Evolutionary conservation across 1,140 invertebrate genomes (phyloP), one percentile per base, ranked within the genome.

Genomic region (Atta colombica): DNA sequence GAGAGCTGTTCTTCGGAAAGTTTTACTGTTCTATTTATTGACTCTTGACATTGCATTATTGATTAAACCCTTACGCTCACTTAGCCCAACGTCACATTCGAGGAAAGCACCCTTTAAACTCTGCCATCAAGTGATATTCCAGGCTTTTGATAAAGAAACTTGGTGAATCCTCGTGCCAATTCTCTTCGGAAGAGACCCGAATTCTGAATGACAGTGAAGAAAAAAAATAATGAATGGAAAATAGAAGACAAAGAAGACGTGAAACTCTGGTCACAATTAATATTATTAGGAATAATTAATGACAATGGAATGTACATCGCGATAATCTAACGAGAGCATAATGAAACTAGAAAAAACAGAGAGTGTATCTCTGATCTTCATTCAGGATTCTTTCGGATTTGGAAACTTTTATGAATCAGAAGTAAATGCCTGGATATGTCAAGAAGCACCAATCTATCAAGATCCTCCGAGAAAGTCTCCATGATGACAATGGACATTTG

Each of bases 311-410:
- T 77, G 39, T 65, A 63, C 5, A 21, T 2, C 16, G 58, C 16
- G 75, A 65, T 21, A 63, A 63, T 63, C 18, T 63, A n/a, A 78
- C 16, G 21, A 14, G 49, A 78, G 25, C 8, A 18, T 78, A 58
- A 78, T 16, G 1, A 21, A n/a, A 61, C 14, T 25, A 77, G 25
- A 16, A 8, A 49, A 21, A 45, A 63, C 21, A 28, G 21, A 61
- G 53, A 58, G 1, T 65, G 21, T 58, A 77, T 39, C 12, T 14
- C 18, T 63, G 8, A 14, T 18, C 31, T 58, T 77, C 16, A 8
- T 21, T 12, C n/a, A 18, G 3, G 5, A 31, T 14, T 21, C 35
- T 16, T 77, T 10, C 10, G 39, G 1, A 31, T 18, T 12, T 65
- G 25, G 6, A 78, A 65, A 78, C 16, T 65, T 45, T 4, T n/a